A percentile compares a stretch with the other conserved stretches of the same genome.
Evolutionary conservation across 2,113 vertebrate genomes (phyloP).

Genomic region (Cyanistes caeruleus): DNA sequence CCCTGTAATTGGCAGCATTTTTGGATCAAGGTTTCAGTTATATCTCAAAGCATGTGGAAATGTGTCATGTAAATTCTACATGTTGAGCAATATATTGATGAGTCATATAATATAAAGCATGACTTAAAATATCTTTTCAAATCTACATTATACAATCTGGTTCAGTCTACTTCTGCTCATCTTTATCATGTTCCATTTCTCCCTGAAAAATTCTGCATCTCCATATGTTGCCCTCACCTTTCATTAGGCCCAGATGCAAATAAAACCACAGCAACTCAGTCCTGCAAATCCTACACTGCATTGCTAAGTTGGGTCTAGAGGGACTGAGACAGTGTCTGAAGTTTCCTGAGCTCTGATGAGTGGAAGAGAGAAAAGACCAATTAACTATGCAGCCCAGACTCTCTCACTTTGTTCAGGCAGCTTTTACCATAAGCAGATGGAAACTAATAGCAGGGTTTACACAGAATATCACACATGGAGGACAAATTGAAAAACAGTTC

Average conservation of each 20-base stretch:
- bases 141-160: neutral
- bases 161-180: neutral
- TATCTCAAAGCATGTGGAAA: neutral
- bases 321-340: neutral
- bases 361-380: neutral
- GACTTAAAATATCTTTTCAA: slow-evolving; percentile 38
- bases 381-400: neutral
- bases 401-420: neutral
- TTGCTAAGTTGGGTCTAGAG: neutral
- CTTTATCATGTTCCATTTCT: neutral
- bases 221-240: neutral
- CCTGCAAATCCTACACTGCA: neutral
- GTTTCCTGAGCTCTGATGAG: neutral
- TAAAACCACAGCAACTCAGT: neutral
- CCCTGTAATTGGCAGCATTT: neutral
- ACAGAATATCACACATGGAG: neutral
- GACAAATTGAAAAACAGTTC: neutral
- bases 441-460: neutral
- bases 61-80: neutral
- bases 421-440: neutral
- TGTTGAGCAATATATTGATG: slow-evolving; percentile 25
- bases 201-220: neutral
- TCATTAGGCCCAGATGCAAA: neutral
- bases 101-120: neutral
- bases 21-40: neutral